Evolutionary conservation across 2,888 invertebrate species (phyloP).

Genomic region (Deladenus siricidicola): DNA sequence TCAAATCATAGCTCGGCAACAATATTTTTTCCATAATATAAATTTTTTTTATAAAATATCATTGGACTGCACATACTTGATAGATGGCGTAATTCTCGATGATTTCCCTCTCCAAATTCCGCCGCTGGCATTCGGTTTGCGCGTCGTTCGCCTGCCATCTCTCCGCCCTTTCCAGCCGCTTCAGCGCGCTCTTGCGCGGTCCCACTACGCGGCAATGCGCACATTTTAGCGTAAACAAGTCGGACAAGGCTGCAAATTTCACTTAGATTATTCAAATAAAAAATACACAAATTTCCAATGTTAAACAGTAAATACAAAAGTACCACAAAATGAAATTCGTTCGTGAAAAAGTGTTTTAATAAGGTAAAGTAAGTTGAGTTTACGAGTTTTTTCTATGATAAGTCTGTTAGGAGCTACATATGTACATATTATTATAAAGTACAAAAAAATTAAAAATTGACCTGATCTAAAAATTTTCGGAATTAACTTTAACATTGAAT

Average conservation of each 20-base stretch:
- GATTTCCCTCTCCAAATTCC: not conserved
- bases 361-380: no score
- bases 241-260: not conserved
- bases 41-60: not conserved
- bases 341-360: no score
- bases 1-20: not conserved
- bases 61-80: not conserved
- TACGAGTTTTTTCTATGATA: no score
- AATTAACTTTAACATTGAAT: not conserved
- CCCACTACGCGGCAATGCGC: not conserved
- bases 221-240: not conserved
- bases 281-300: no score
- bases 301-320: no score
- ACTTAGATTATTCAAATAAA: no score
- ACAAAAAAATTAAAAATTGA: no score
- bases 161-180: not conserved
- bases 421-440: no score
- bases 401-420: no score
- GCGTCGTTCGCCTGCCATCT: not conserved
- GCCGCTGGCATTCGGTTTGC: not conserved
- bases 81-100: not conserved
- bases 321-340: no score
- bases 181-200: not conserved
- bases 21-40: not conserved
- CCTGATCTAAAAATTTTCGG: no score